These are phyloP conservation scores for Hippoglossus stenolepis DNA, from an alignment of 2,113 vertebrate genomes.

Conservation along the genomic window DNA sequence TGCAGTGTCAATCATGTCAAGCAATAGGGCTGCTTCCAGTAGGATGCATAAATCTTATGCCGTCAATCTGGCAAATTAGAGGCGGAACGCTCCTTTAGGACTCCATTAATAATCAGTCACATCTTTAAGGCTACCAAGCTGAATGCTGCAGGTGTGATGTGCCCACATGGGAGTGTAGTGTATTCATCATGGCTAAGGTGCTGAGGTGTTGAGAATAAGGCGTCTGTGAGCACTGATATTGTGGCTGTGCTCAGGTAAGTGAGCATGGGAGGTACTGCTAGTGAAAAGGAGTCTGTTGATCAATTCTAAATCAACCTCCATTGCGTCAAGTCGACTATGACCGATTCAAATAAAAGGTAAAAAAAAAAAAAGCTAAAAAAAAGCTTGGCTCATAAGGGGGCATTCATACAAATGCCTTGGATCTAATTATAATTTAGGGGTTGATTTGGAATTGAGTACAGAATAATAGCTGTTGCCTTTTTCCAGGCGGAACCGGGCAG, in stretches of 20 bases:
- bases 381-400: conserved; percentile 10
- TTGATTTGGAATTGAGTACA: conserved; percentile 48
- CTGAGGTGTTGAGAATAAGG: conserved; percentile 70
- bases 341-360: background rate
- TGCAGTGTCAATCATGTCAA: background rate
- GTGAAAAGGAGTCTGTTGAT: conserved; percentile 27
- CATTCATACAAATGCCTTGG: conserved; percentile 22
- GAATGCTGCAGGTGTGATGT: conserved; percentile 28
- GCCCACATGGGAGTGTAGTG: conserved; percentile 29
- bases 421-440: conserved; percentile 12
- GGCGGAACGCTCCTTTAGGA: conserved; percentile 46
- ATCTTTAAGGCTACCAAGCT: conserved; percentile 51
- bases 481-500: conserved; percentile 17
- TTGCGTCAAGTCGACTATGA: conserved; percentile 5
- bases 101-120: background rate
- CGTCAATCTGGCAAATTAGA: background rate
- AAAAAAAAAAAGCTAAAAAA: background rate
- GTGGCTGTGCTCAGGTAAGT: conserved; percentile 36
- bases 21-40: background rate
- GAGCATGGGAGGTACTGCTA: conserved; percentile 25
- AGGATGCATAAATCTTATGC: background rate
- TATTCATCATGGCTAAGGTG: conserved; percentile 64
- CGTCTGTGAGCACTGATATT: conserved; percentile 56
- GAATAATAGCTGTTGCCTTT: conserved; percentile 13
- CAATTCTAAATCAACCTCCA: conserved; percentile 55